Evolutionary conservation across 2,888 invertebrate species (phyloP), one percentile per base, ranked within the genome.

Genomic region (Villa cingulata): DNA sequence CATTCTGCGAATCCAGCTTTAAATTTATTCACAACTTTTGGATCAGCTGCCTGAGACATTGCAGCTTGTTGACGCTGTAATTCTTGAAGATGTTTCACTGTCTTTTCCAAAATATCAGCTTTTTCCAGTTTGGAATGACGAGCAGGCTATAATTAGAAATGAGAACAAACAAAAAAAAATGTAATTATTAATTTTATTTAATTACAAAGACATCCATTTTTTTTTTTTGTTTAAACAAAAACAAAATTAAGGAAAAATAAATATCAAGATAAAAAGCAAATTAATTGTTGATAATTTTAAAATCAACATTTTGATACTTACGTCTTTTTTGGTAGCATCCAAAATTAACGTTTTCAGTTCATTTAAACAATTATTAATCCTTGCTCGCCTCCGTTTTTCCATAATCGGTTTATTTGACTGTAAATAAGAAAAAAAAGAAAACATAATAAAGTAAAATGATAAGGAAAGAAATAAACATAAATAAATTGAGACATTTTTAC

Each of bases 91-190:
- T 94, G 91, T 63, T 89, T 87, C 41, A 95, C 94, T 1, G 94
- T 91, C 76, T 94, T 83, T 70, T 95, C 95, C 46, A 95, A 72
- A 57, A 95, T 94, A 67, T 95, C 95, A 1, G 95, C 94, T 65
- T 95, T 95, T 68, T 95, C 95, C 59, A 95, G 73, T 66, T 95
- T 95, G 6, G 90, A 89, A 71, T 94, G 92, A 49, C 91, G 80
- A 2, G 89, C 81, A 36, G 91, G 89, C 90, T 92, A 77, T 51
- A 77, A 77, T 7, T 6, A 23, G 7, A 23, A 23, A 23, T 6
- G 7, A 23, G 7, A 23, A 23, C 4, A 23, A 23, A 23, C 23
- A 23, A 23, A 23, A 23, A 23, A 6, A 23, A 7, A 23, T 6
- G 7, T 23, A 23, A 23, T 4, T 14, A 36, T 7, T n/a, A 36